phyloP scores from a whole-genome alignment of 2,113 vertebrate species.

The Melanocharis versteri region DNA sequence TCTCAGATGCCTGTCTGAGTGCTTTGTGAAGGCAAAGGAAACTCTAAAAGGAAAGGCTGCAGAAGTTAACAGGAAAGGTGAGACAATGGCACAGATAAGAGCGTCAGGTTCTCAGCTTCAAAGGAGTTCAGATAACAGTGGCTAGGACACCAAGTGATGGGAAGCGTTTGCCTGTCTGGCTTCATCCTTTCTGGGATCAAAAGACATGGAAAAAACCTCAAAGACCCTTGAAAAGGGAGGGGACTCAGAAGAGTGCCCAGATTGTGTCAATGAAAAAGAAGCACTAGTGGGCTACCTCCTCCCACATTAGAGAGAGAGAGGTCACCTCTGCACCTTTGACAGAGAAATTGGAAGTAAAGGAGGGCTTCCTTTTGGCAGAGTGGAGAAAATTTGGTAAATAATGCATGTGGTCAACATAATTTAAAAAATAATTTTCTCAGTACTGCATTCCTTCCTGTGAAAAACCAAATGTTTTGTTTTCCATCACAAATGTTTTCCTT shows the following conservation, averaged over 20 bases:
- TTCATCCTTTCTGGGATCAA: constrained; percentile 34
- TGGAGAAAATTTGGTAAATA: background rate
- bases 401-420: background rate
- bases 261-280: background rate
- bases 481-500: background rate
- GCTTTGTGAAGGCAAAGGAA: background rate
- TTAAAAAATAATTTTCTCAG: background rate
- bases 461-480: background rate
- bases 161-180: constrained; percentile 20
- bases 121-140: constrained; percentile 30
- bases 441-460: background rate
- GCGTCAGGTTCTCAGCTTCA: constrained; percentile 24
- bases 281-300: background rate
- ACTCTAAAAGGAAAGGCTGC: background rate
- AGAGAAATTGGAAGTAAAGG: background rate
- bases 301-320: background rate
- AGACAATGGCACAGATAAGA: constrained; percentile 41
- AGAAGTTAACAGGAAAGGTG: constrained; percentile 45
- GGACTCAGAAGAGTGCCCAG: background rate
- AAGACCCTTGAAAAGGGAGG: background rate
- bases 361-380: background rate
- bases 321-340: background rate
- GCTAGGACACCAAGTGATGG: background rate
- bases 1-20: background rate
- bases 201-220: constrained; percentile 6